Evolutionary conservation across 1,140 invertebrate species (phyloP).

Genomic region (Kradibia gibbosae): DNA sequence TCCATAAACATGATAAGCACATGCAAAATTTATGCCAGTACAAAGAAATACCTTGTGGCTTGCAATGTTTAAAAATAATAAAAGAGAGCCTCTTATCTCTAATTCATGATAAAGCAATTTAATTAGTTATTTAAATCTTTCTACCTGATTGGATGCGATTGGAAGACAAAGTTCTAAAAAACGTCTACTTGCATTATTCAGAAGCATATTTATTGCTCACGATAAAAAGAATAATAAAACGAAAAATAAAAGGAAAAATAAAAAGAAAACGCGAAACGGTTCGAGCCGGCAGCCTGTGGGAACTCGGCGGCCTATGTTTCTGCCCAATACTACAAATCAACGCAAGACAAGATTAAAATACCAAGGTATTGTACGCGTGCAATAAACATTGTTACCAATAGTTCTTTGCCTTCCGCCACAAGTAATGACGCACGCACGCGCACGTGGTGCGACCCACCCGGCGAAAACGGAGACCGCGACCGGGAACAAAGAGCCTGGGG

Average conservation of each 20-base stretch:
- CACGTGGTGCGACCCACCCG: too few relatives aligned
- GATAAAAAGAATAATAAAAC: not conserved
- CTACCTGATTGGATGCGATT: not conserved
- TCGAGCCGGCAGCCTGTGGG: not conserved
- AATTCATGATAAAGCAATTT: too few relatives aligned
- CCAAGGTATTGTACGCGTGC: not conserved
- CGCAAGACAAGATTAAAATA: constrained; percentile 20
- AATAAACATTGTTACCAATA: constrained; percentile 38
- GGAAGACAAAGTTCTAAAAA: not conserved
- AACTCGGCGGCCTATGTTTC: not conserved
- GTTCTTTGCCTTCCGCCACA: not conserved
- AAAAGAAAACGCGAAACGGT: not conserved
- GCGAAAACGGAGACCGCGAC: not conserved
- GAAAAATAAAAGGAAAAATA: too few relatives aligned
- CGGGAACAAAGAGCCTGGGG: not conserved
- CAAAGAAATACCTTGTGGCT: too few relatives aligned
- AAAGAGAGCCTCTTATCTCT: too few relatives aligned
- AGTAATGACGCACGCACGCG: constrained; percentile 13
- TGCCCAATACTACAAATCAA: constrained; percentile 34
- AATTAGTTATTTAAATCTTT: too few relatives aligned
- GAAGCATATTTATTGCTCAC: not conserved
- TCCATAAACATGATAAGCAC: too few relatives aligned
- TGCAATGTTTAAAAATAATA: too few relatives aligned
- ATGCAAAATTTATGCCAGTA: too few relatives aligned
- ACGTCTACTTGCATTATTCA: not conserved